Conservation (phyloP, 1,140 invertebrate species). For the Drosophila elegans region DNA sequence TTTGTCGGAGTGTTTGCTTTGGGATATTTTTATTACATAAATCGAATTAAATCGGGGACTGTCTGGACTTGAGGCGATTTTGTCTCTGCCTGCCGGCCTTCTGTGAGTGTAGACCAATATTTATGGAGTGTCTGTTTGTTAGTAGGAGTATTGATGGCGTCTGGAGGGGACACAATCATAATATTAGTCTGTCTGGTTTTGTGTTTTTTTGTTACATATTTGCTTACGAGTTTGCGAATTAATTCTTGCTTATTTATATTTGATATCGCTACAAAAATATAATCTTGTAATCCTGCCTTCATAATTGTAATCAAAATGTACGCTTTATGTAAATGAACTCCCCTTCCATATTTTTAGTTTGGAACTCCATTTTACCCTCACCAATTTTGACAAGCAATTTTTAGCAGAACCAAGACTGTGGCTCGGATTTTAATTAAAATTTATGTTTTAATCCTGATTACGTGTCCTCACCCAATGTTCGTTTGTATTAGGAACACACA, state of each 20-base stretch:
- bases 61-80: constrained; percentile 14
- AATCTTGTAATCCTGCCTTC: constrained; percentile 18
- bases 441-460: constrained; percentile 51
- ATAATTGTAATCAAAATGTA: constrained; percentile 47
- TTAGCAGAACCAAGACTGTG: constrained; percentile 31
- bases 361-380: not conserved
- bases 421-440: constrained; percentile 47
- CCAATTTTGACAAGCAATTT: constrained; percentile 17
- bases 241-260: constrained; percentile 23
- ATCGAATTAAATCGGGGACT: constrained; percentile 46
- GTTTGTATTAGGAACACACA: constrained; percentile 37
- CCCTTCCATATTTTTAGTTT: not conserved
- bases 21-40: constrained; percentile 25
- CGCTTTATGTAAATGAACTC: constrained; percentile 30
- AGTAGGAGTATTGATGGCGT: constrained; percentile 19
- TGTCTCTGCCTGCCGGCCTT: constrained; percentile 12
- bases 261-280: constrained; percentile 6
- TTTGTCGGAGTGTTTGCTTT: constrained; percentile 29
- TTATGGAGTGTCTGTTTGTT: constrained; percentile 37
- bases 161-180: constrained; percentile 18
- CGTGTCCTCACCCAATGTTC: constrained; percentile 39
- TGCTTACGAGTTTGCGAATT: constrained; percentile 1
- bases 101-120: constrained; percentile 40
- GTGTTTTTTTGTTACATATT: constrained; percentile 4
- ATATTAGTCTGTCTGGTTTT: constrained; percentile 37